Evolutionary conservation across 2,888 invertebrate species (phyloP), one percentile per base, ranked within the genome.

Genomic region (Pegoplata infirma): DNA sequence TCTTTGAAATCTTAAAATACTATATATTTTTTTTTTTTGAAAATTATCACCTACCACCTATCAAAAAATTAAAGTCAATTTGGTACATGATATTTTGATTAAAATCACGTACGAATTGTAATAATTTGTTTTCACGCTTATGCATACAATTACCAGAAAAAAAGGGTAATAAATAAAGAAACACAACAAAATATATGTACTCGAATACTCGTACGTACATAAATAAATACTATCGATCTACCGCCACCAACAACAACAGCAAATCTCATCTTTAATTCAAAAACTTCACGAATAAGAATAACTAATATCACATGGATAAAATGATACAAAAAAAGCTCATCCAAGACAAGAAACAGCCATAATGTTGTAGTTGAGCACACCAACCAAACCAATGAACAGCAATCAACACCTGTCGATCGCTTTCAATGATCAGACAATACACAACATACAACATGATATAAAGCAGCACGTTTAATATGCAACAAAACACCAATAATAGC

Each of bases 81-180:
- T 63, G 81, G 63, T 72, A 56, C 63, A 66, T 53, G 56, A 75
- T 75, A 72, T 72, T 75, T 83, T 84, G 84, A 85, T 83, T 85
- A 83, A 85, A 86, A 86, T 87, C 88, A 88, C 89, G 89, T 87
- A 87, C 86, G 82, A 85, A 82, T 82, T 84, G 84, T 84, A 86
- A 88, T 87, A 87, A 87, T 88, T 88, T 86, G 84, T 85, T 79
- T 84, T 85, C 86, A 85, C 87, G 87, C 85, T 85, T 85, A 80
- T 82, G 81, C 81, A 80, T 78, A 76, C 75, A 74, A 80, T 76
- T 78, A 75, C 63, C 77, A 61, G 55, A 63, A 63, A n/a, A n/a
- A 64, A 71, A 75, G 36, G 28, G 71, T 58, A 78, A 66, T 73
- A 80, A 76, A 76, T 32, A 56, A 56, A 23, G 36, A 61, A 49